Evolutionary conservation across 2,113 vertebrate species (phyloP).

Genomic region (Lophotis ruficrista): DNA sequence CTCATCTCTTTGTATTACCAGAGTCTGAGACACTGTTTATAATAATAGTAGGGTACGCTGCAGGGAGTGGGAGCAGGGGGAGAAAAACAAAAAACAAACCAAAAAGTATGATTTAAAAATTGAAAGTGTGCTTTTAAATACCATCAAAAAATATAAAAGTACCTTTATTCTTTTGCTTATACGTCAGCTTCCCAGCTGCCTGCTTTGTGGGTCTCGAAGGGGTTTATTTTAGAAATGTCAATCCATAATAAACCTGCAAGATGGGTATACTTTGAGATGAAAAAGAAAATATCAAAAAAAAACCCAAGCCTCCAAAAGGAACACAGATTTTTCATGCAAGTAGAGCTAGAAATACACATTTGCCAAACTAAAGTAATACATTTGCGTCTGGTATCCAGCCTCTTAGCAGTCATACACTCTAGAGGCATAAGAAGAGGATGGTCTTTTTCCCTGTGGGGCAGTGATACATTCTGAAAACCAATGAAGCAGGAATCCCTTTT

Average conservation of each 20-base stretch:
- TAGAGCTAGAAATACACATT: not conserved
- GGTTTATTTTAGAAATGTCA: not conserved
- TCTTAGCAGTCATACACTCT: not conserved
- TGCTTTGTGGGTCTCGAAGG: not conserved
- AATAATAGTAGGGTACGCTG: not conserved
- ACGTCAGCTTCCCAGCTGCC: not conserved
- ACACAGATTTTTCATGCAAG: not conserved
- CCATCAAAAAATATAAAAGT: not conserved
- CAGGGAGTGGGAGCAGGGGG: not conserved
- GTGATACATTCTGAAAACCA: not conserved
- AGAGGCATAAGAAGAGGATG: not conserved
- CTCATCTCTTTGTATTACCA: not conserved
- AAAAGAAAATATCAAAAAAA: not conserved
- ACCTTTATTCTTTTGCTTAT: not conserved
- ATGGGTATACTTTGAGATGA: not conserved
- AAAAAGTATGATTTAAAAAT: not conserved
- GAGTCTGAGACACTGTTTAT: not conserved
- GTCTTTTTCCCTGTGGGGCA: not conserved
- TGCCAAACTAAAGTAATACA: not conserved
- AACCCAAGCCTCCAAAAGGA: not conserved
- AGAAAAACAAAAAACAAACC: fast-evolving
- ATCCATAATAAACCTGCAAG: not conserved
- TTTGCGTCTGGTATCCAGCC: not conserved
- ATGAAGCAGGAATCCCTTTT: not conserved
- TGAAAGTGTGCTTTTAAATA: not conserved